Evolutionary conservation across 2,888 invertebrate genomes (phyloP), one percentile per base, ranked within the genome.

Genomic region (Drosophila basisetae): DNA sequence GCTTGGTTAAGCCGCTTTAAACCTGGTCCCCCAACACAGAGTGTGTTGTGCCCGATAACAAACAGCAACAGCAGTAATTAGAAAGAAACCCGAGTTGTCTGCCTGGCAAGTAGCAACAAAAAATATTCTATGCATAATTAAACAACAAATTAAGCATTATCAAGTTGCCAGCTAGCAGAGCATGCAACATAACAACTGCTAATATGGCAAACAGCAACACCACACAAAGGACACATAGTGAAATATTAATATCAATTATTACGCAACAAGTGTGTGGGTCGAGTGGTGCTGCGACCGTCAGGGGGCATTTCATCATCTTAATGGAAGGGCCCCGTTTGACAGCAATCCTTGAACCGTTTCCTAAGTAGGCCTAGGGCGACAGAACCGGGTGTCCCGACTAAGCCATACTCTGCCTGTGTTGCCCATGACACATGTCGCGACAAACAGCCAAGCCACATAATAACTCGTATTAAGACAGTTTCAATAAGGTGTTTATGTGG

Each of bases 211-310:
- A 22, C 31, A 43, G 31, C 53, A 41, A 56, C 53, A 62, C 31
- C 25, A 56, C 47, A 28, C 50, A 59, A 65, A 52, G 66, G 58
- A 63, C 61, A 64, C 61, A 59, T 58, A 39, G 52, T 89, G 43
- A 80, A 89, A 83, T 83, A 89, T 88, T 90, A 87, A 89, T 89
- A 82, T 72, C 89, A 83, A 89, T 90, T 87, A 90, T 78, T 81
- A 83, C 86, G 76, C 89, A 89, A 87, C 90, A 87, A 90, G 84
- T 85, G 64, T 49, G 62, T 66, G 73, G 55, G 68, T 62, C 41
- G 72, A 28, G 47, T 30, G 54, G 41, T 18, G 39, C 28, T 49
- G 50, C 35, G 16, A 50, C 49, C 68, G 25, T 50, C 49, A 47
- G 50, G 84, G 89, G 73, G 65, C 73, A 78, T 87, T 85, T 85